phyloP scores from a whole-genome alignment of 2,797 vertebrate genomes.

The Eupleurogrammus muticus region DNA sequence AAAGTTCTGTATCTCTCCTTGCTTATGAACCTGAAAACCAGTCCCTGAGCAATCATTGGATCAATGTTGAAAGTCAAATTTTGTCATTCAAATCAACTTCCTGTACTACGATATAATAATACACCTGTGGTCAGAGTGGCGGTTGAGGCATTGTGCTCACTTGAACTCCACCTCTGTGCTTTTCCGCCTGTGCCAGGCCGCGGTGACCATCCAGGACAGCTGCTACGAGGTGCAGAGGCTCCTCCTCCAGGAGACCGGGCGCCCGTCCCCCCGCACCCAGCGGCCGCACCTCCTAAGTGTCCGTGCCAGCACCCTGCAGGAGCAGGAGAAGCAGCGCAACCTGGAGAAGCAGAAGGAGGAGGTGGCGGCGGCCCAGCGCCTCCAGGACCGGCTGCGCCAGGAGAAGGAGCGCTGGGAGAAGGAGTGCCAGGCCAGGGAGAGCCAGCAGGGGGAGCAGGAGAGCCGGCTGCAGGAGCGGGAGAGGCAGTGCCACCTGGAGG shows the following conservation, averaged over 20 bases:
- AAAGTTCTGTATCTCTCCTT: slow-evolving; percentile 32
- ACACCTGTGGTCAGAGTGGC: slow-evolving; percentile 4
- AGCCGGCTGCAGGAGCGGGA: slow-evolving; percentile 83
- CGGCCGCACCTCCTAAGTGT: slow-evolving; percentile 50
- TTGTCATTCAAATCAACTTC: slow-evolving; percentile 57
- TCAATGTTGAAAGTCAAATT: slow-evolving; percentile 21
- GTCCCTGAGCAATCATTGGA: neutral
- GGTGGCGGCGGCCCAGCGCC: slow-evolving; percentile 78
- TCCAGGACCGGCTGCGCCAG: slow-evolving; percentile 83
- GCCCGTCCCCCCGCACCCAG: slow-evolving; percentile 58
- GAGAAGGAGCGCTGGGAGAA: slow-evolving; percentile 90
- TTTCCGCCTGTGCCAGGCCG: slow-evolving; percentile 78
- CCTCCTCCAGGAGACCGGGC: slow-evolving; percentile 83
- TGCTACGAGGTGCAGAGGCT: slow-evolving; percentile 89
- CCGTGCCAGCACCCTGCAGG: slow-evolving; percentile 78
- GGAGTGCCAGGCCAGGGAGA: slow-evolving; percentile 85
- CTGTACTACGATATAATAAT: neutral
- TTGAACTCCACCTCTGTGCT: neutral
- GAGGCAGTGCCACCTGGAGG: slow-evolving; percentile 82
- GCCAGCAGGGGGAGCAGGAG: slow-evolving; percentile 85
- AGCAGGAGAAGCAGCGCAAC: slow-evolving; percentile 88
- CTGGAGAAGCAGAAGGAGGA: slow-evolving; percentile 88
- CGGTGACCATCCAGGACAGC: slow-evolving; percentile 91
- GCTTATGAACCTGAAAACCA: slow-evolving; percentile 23
- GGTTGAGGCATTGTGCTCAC: slow-evolving; percentile 24